Percentiles rank a stretch among this genome's conserved stretches.
These are phyloP conservation scores for Grantiella picta DNA, from an alignment of 2,113 vertebrate genomes.

Conservation along the genomic window DNA sequence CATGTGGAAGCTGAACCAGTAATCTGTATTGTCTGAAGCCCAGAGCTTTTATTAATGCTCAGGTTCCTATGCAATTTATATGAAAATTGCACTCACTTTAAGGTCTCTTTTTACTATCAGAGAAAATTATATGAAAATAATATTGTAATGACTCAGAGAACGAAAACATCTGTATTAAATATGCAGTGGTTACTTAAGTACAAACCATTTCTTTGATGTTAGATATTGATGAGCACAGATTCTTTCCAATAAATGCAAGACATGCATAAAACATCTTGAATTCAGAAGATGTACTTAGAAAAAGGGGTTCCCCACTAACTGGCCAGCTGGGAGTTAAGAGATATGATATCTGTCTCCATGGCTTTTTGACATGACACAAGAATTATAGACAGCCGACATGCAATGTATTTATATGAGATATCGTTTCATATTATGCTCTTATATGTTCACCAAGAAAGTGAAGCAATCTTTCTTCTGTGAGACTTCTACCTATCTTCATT, in stretches of 20 bases:
- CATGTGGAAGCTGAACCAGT: not conserved
- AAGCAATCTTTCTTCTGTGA: constrained; percentile 21
- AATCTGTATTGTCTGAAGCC: not conserved
- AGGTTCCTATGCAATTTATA: not conserved
- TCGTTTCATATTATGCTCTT: not conserved
- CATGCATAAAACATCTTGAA: not conserved
- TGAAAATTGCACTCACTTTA: not conserved
- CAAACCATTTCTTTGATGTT: constrained; percentile 2
- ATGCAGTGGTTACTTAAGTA: not conserved
- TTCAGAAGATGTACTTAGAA: not conserved
- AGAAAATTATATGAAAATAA: not conserved
- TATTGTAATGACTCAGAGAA: not conserved
- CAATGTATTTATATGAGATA: not conserved
- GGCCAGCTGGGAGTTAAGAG: not conserved
- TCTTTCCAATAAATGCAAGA: not conserved
- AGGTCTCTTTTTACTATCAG: not conserved
- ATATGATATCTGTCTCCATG: not conserved
- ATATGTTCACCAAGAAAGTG: constrained; percentile 31
- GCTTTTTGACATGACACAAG: constrained; percentile 8
- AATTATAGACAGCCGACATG: not conserved
- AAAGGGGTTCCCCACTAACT: not conserved
- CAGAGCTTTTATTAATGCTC: not conserved
- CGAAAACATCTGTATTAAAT: constrained; percentile 37
- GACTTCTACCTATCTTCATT: constrained; percentile 26
- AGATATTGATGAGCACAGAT: constrained; percentile 18